phyloP scores from a whole-genome alignment of 2,797 vertebrate species.

The Paramormyrops hopkinsi region DNA sequence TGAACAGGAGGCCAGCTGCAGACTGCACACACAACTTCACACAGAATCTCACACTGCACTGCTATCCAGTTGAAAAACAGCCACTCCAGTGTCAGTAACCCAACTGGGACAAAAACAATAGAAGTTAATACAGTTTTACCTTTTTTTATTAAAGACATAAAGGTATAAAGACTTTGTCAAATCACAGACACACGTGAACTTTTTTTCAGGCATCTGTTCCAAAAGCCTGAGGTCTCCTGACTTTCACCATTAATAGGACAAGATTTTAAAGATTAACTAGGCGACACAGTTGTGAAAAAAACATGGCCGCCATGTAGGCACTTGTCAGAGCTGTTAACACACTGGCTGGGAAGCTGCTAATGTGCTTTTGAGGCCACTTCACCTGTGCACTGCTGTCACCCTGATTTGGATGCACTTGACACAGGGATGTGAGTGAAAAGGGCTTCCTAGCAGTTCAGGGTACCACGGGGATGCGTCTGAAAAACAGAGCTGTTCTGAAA shows the following conservation, averaged over 20 bases:
- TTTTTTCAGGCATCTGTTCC: not conserved
- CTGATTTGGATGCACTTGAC: not conserved
- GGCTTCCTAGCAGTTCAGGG: not conserved
- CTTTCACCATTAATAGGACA: not conserved
- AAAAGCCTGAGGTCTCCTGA: not conserved
- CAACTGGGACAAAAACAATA: not conserved
- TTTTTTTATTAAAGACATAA: not conserved
- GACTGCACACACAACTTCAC: not conserved
- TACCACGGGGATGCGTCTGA: constrained; percentile 5
- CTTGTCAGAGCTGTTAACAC: constrained; percentile 1
- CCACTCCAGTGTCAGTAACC: not conserved
- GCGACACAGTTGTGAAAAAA: not conserved
- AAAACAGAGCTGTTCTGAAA: constrained; percentile 1
- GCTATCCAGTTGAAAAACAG: not conserved
- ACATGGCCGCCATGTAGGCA: not conserved
- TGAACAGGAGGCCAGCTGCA: not conserved
- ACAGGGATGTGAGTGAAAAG: not conserved
- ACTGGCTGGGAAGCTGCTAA: constrained; percentile 8
- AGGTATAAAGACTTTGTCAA: not conserved
- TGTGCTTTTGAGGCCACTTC: not conserved
- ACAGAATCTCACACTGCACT: not conserved
- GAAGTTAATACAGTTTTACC: not conserved
- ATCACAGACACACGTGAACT: not conserved
- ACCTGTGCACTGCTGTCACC: not conserved
- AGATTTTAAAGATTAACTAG: not conserved